Conservation (phyloP, 2,113 vertebrate species). For the Xenotilapia leptura region DNA sequence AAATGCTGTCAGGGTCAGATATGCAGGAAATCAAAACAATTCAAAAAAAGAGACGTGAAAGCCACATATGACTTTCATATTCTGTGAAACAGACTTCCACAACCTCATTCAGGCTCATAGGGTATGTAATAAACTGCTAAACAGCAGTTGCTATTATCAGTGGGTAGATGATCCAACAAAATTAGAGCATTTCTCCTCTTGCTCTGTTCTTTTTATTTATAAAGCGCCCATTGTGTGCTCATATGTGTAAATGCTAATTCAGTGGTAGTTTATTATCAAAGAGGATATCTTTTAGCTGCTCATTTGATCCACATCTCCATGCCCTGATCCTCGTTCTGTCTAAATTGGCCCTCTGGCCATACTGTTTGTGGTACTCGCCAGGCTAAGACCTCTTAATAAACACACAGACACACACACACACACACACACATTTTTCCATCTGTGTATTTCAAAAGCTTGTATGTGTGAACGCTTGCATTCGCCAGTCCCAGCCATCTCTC, state of each 20-base stretch:
- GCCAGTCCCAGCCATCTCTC: conserved; percentile 21
- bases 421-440: not conserved
- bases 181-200: not conserved
- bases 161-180: not conserved
- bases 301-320: conserved; percentile 59
- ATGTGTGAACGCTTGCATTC: not conserved
- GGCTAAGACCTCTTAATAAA: conserved; percentile 41
- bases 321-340: conserved; percentile 58
- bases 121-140: not conserved
- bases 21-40: not conserved
- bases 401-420: not conserved
- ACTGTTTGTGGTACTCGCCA: conserved; percentile 44
- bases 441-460: not conserved
- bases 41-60: not conserved
- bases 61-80: not conserved
- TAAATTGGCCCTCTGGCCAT: conserved; percentile 68
- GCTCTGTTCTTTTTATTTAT: conserved; percentile 12
- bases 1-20: not conserved
- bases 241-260: conserved; percentile 24
- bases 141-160: not conserved
- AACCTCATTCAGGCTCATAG: not conserved
- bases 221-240: conserved; percentile 11
- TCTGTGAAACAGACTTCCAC: not conserved
- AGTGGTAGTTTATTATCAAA: conserved; percentile 45
- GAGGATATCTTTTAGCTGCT: conserved; percentile 49